These are phyloP conservation scores for Cosmopolites sordidus DNA, from an alignment of 2,888 invertebrate species.

Conservation along the genomic window DNA sequence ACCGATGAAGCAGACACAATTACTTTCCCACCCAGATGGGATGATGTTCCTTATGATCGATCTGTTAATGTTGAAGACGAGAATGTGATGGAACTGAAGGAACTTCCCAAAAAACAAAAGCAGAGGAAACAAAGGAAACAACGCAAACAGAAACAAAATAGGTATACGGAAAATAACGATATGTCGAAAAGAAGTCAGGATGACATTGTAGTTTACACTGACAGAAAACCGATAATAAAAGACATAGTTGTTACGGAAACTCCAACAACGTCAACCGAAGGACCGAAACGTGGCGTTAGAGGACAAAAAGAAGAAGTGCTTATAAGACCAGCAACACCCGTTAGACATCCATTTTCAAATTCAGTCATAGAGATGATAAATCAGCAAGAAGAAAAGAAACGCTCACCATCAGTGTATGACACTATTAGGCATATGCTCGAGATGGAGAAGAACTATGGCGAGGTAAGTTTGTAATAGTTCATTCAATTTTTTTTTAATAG, in stretches of 20 bases:
- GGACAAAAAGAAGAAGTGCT: conserved; percentile 65
- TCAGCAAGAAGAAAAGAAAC: conserved; percentile 36
- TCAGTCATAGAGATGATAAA: conserved; percentile 53
- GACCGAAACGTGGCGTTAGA: conserved; percentile 33
- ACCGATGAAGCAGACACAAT: conserved; percentile 21
- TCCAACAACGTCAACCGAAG: conserved; percentile 28
- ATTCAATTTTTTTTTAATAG: too few species aligned
- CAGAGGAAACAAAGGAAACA: conserved; percentile 36
- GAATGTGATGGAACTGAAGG: conserved; percentile 62
- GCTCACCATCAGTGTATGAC: conserved; percentile 53
- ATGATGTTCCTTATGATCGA: conserved; percentile 33
- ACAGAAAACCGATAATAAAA: conserved; percentile 45
- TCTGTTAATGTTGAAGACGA: conserved; percentile 53
- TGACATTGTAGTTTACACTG: conserved; percentile 35
- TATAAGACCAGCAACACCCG: conserved; percentile 57
- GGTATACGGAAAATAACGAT: conserved; percentile 14
- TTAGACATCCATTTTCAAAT: conserved; percentile 52
- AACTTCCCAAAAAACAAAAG: conserved; percentile 52
- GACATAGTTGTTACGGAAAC: conserved; percentile 34
- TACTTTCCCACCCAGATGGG: conserved; percentile 28
- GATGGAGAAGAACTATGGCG: conserved; percentile 52
- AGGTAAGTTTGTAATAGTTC: conserved; percentile 51
- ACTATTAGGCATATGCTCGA: conserved; percentile 56
- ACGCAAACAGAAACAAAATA: conserved; percentile 24
- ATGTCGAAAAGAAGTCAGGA: conserved; percentile 21